These are phyloP conservation scores for Corydoras sp. DNA, from an alignment of 2,113 vertebrate species.

Conservation along the genomic window DNA sequence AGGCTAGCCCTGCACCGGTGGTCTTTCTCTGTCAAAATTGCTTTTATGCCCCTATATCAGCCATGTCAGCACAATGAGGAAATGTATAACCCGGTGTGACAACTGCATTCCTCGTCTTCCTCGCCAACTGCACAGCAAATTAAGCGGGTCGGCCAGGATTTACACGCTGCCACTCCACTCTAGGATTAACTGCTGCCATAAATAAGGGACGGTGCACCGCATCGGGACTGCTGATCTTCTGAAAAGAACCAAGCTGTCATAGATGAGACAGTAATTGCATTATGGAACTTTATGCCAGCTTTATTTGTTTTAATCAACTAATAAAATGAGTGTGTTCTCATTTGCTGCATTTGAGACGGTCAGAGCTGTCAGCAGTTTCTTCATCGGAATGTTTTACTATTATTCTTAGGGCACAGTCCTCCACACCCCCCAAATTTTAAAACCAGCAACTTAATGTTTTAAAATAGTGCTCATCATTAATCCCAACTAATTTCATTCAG, in stretches of 20 bases:
- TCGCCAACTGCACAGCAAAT: conserved; percentile 50
- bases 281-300: conserved; percentile 4
- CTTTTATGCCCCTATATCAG: conserved; percentile 45
- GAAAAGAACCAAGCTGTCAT: conserved; percentile 42
- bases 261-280: conserved; percentile 17
- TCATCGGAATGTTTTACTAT: background rate
- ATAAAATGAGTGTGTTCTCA: too few relatives aligned
- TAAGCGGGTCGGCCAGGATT: conserved; percentile 47
- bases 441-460: too few relatives aligned
- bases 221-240: conserved; percentile 39
- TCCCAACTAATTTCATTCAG: too few relatives aligned
- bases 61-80: conserved; percentile 30
- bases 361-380: background rate
- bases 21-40: conserved; percentile 29
- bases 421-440: too few relatives aligned
- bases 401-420: background rate
- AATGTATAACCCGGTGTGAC: conserved; percentile 47
- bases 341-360: background rate
- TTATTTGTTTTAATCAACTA: conserved; percentile 31
- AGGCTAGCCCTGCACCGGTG: conserved; percentile 2
- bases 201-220: conserved; percentile 41
- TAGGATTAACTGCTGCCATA: conserved; percentile 48
- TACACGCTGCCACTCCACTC: conserved; percentile 34
- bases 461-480: too few relatives aligned
- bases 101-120: conserved; percentile 46